These are phyloP conservation scores for Chionoecetes opilio DNA, from an alignment of 1,140 invertebrate species.

Conservation along the genomic window DNA sequence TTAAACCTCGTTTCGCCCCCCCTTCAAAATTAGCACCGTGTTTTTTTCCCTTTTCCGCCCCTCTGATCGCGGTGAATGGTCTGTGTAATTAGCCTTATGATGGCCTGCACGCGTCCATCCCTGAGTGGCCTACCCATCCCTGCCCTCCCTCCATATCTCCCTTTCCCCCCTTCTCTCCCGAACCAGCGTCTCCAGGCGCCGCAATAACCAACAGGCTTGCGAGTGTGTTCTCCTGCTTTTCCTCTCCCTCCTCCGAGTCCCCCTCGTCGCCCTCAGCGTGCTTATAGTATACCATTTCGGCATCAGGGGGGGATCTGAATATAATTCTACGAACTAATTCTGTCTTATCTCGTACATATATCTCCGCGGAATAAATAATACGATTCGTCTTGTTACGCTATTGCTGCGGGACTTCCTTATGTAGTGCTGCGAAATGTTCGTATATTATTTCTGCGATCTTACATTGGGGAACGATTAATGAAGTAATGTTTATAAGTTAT, in stretches of 20 bases:
- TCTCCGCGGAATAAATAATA: not conserved
- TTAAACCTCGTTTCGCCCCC: too few species aligned
- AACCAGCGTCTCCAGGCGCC: too few species aligned
- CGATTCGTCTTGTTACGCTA: not conserved
- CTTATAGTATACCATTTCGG: too few species aligned
- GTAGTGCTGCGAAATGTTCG: not conserved
- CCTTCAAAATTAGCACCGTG: not conserved
- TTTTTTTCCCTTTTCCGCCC: not conserved
- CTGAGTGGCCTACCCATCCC: not conserved
- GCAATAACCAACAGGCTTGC: too few species aligned
- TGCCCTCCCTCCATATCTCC: not conserved
- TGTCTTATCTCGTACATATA: not conserved
- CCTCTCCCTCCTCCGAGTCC: too few species aligned
- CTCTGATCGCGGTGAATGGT: slow-evolving; percentile 25
- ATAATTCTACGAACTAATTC: not conserved
- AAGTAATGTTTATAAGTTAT: not conserved
- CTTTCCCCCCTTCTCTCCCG: too few species aligned
- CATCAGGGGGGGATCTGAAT: too few species aligned
- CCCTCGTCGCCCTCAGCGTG: too few species aligned
- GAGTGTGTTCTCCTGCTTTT: too few species aligned
- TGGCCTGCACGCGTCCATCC: not conserved
- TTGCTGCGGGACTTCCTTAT: not conserved
- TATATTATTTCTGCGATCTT: not conserved
- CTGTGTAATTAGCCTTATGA: slow-evolving; percentile 1
- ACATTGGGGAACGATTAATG: not conserved